phyloP scores from a whole-genome alignment of 2,797 vertebrate genomes.

The Florisuga fusca region DNA sequence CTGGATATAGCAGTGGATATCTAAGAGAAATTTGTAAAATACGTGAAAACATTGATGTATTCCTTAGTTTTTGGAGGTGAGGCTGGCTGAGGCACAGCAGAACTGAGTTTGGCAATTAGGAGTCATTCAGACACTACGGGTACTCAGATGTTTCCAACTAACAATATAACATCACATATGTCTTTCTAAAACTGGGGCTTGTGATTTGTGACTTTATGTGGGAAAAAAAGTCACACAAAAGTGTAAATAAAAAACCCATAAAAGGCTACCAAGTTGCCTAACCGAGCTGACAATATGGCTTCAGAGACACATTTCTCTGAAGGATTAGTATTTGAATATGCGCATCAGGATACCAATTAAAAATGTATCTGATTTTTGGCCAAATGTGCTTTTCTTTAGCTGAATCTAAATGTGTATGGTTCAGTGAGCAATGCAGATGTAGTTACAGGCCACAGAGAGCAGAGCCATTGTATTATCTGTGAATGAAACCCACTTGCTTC shows the following conservation, averaged over 20 bases:
- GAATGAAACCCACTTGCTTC: not conserved
- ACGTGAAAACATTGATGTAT: not conserved
- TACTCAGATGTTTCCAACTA: not conserved
- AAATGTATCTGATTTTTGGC: slow-evolving; percentile 9
- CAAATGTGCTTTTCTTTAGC: slow-evolving; percentile 28
- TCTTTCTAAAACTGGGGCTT: not conserved
- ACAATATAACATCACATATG: not conserved
- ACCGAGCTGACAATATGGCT: not conserved
- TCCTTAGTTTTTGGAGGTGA: not conserved
- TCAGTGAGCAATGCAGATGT: slow-evolving; percentile 29
- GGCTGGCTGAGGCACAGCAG: not conserved
- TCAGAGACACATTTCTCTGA: not conserved
- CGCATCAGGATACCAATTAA: not conserved
- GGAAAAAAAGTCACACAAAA: not conserved
- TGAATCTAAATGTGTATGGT: slow-evolving; percentile 13
- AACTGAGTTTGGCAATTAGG: not conserved
- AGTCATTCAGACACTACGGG: not conserved
- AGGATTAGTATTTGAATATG: not conserved
- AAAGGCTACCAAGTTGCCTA: not conserved
- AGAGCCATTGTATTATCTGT: not conserved
- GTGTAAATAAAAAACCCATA: not conserved
- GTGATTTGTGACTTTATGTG: not conserved
- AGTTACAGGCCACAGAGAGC: not conserved
- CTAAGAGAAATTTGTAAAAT: not conserved
- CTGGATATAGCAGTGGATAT: not conserved